A percentile compares a stretch with the other conserved stretches of the same genome.
Evolutionary conservation across 2,113 vertebrate genomes (phyloP).

Genomic region (Casuarius casuarius): DNA sequence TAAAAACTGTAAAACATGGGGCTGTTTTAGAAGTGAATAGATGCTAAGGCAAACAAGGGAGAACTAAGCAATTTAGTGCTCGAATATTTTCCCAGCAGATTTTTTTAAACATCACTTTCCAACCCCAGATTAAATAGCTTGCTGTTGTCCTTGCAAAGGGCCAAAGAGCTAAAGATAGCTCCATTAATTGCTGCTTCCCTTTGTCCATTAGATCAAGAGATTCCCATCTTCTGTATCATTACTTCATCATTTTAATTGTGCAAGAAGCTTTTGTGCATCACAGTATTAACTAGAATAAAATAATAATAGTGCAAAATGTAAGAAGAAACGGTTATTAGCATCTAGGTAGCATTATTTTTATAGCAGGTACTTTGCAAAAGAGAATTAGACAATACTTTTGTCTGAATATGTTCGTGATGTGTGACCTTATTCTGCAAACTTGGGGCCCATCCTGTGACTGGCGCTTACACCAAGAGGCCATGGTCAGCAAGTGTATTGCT

Average conservation of each 20-base stretch:
- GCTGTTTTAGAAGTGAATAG: background rate
- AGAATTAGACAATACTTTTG: background rate
- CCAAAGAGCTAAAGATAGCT: constrained; percentile 60
- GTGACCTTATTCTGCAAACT: background rate
- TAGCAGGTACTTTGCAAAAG: background rate
- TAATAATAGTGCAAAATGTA: background rate
- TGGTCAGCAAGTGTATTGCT: rapidly evolving
- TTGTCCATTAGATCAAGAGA: constrained; percentile 28
- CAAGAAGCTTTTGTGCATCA: constrained; percentile 24
- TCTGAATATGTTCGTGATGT: background rate
- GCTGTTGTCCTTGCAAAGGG: constrained; percentile 56
- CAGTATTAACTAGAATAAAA: constrained; percentile 39
- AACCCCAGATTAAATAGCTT: background rate
- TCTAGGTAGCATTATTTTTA: background rate
- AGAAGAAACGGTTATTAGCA: background rate
- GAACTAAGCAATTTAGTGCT: background rate
- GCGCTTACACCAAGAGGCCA: rapidly evolving
- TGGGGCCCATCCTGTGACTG: background rate
- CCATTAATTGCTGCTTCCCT: constrained; percentile 47
- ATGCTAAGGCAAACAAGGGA: background rate
- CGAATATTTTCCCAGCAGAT: background rate
- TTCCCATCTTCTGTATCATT: background rate
- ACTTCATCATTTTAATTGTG: constrained; percentile 41
- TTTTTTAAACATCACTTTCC: background rate
- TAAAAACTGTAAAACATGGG: background rate